Conservation (phyloP, 2,888 invertebrate species). For the Chydorus sphaericus region DNA sequence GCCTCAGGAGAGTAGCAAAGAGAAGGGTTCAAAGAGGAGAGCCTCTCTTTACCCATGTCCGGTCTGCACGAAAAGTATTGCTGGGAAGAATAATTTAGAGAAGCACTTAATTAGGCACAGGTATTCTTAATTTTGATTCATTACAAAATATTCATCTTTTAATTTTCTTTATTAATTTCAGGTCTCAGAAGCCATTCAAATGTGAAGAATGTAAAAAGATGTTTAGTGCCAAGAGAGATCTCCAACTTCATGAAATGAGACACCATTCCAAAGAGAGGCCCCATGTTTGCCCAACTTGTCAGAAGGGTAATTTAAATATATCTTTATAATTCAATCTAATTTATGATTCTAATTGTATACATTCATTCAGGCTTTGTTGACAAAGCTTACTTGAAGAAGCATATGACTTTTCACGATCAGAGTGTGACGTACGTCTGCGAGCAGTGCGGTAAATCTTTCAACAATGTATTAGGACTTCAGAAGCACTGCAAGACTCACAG, state of each 20-base stretch:
- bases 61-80: not conserved
- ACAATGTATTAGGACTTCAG: not conserved
- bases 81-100: conserved; percentile 3
- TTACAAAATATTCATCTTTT: too few relatives aligned
- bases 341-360: too few relatives aligned
- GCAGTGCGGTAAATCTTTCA: not conserved
- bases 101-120: not conserved
- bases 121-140: too few relatives aligned
- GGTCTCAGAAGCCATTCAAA: conserved; percentile 1
- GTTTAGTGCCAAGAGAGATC: not conserved
- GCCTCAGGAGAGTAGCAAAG: not conserved
- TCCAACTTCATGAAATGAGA: conserved; percentile 4
- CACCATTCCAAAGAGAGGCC: not conserved
- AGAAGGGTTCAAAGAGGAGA: not conserved
- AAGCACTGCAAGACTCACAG: conserved; percentile 5
- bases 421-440: not conserved
- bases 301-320: not conserved
- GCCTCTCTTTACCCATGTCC: conserved; percentile 1
- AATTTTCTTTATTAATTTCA: too few relatives aligned
- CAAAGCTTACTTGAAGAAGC: conserved; percentile 1
- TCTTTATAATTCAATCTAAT: too few relatives aligned
- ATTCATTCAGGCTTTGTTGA: not conserved
- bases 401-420: conserved; percentile 3
- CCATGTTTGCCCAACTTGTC: not conserved
- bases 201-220: conserved; percentile 4